phyloP scores from a whole-genome alignment of 2,797 vertebrate genomes.

The Macropus fuliginosus region DNA sequence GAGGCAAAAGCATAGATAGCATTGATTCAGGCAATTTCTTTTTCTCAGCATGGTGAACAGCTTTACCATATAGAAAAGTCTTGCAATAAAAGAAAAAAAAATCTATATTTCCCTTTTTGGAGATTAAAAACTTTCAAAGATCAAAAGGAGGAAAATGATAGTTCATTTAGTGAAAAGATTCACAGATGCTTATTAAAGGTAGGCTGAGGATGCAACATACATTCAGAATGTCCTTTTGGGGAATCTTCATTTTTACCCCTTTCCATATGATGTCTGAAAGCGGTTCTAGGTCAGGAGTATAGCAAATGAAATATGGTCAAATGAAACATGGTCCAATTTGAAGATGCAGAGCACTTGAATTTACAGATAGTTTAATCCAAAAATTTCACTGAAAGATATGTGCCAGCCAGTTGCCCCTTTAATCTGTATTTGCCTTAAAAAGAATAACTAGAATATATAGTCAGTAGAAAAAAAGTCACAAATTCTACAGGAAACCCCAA shows the following conservation, averaged over 20 bases:
- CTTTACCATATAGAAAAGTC: not conserved
- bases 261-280: not conserved
- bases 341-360: not conserved
- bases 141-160: conserved; percentile 19
- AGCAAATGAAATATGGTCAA: not conserved
- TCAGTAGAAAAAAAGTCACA: not conserved
- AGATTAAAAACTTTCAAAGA: not conserved
- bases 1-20: not conserved
- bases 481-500: not conserved
- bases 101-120: not conserved
- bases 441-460: not conserved
- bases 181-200: not conserved
- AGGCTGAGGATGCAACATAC: not conserved
- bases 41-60: not conserved
- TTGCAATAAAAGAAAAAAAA: conserved; percentile 3
- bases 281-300: not conserved
- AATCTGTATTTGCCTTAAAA: not conserved
- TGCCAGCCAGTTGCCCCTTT: not conserved
- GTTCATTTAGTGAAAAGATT: not conserved
- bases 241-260: not conserved
- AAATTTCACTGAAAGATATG: not conserved
- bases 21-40: not conserved
- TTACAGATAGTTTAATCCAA: not conserved
- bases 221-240: not conserved
- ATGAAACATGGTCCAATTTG: not conserved